Evolutionary conservation across 2,797 vertebrate genomes (phyloP), one percentile per base, ranked within the genome.

Genomic region (Hypotaenidia philippensis): DNA sequence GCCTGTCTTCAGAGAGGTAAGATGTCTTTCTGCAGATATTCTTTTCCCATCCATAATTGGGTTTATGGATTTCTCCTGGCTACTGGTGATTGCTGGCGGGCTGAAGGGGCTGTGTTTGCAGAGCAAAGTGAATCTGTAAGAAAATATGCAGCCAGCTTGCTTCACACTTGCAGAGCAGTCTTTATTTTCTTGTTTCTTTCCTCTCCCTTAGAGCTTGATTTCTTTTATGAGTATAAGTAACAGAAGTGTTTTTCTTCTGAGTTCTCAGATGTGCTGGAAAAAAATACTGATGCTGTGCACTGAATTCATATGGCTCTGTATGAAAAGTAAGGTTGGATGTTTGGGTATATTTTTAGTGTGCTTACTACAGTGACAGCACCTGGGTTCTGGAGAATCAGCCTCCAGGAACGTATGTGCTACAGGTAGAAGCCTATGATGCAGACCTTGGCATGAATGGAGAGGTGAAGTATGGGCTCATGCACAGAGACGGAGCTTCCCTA

Each of bases 381-480:
- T 97, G 97, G 53, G 98, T 99, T 57, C 95, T 98, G 96, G 99
- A 99, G 97, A 99, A 99, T 96, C 98, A 98, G 97, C 98, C 98
- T 2, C 97, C 98, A 0, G 99, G 98, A 52, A 98, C 98, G 0
- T 98, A 97, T 0, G 99, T 99, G 60, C 97, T 99, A 32, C 98
- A 94, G 2, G 98, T 99, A 27, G 98, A 98, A 76, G 99, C 99
- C 66, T 96, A 97, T 1, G 99, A 99, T 44, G 98, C 98, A 6
- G 99, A 99, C 96, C 98, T 98, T 1, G 99, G 99, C 4, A 69
- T 98, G 65, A 99, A 99, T 5, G 99, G 99, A 83, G 97, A 98
- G 95, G 98, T 99, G 95, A 99, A 98, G 38, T 99, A 99, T 2
- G 98, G 99, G 61, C 98, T 99, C 96, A 99, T 99, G 98, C 98